Conservation (phyloP, 1,140 invertebrate genomes). For the Steinernema feltiae region DNA sequence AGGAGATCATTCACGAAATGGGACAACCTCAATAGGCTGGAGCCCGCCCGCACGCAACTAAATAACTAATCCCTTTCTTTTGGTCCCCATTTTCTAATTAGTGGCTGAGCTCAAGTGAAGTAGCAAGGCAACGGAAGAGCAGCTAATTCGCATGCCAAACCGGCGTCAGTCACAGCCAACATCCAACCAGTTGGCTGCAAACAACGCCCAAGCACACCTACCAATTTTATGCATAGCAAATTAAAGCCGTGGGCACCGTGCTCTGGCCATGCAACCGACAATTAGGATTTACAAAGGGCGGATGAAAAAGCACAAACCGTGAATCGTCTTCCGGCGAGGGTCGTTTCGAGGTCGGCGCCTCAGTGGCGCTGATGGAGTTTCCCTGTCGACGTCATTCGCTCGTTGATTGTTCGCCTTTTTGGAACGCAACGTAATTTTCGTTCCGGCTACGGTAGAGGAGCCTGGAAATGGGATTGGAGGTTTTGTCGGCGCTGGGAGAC, state of each 20-base stretch:
- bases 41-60: conserved; percentile 4
- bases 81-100: background rate
- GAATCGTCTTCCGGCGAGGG: conserved; percentile 1
- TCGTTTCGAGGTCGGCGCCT: background rate
- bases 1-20: background rate
- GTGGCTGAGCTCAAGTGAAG: background rate
- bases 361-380: background rate
- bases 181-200: background rate
- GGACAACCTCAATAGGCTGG: background rate
- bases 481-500: background rate
- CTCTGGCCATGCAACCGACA: background rate
- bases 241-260: background rate
- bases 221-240: conserved; percentile 11
- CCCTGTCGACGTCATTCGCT: background rate
- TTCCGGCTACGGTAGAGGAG: background rate
- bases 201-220: background rate
- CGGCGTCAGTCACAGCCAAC: too few species aligned
- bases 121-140: background rate
- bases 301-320: background rate
- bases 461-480: background rate
- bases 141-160: background rate
- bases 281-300: background rate
- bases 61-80: background rate
- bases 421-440: background rate
- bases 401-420: background rate